Conservation (phyloP, 2,113 vertebrate species). For the Paratilapia polleni region DNA sequence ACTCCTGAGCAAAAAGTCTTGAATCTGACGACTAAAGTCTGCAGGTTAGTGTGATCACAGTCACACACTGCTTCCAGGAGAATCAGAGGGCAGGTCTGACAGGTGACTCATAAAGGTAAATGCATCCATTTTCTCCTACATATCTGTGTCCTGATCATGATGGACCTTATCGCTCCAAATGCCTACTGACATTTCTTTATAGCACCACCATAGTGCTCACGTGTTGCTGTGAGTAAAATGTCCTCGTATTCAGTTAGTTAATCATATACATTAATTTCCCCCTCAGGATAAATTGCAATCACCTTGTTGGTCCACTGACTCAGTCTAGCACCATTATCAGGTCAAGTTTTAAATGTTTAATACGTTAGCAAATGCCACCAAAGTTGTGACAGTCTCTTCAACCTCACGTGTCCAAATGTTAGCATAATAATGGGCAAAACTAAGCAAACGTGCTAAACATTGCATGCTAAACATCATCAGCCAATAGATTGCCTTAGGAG, state of each 20-base stretch:
- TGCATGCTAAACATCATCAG: neutral
- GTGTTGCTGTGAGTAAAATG: neutral
- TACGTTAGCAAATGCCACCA: neutral
- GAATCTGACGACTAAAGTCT: slow-evolving; percentile 3
- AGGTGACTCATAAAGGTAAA: neutral
- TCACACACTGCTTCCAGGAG: neutral
- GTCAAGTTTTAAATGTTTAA: neutral
- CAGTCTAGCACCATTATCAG: neutral
- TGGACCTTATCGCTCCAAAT: neutral
- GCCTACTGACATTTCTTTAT: neutral
- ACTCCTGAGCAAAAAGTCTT: neutral
- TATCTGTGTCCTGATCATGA: neutral
- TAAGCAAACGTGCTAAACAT: neutral
- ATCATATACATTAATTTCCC: neutral
- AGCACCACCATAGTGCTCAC: neutral
- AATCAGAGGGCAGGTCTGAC: neutral
- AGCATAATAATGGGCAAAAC: neutral
- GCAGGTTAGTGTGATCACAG: slow-evolving; percentile 10
- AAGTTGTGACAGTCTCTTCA: neutral
- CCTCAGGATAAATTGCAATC: neutral
- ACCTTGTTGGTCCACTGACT: neutral
- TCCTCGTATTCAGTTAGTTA: neutral
- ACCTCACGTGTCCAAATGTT: neutral
- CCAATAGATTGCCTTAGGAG: neutral
- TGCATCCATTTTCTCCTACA: neutral